These are phyloP conservation scores for Temnothorax unifasciatus DNA, from an alignment of 2,888 invertebrate species.

Conservation along the genomic window DNA sequence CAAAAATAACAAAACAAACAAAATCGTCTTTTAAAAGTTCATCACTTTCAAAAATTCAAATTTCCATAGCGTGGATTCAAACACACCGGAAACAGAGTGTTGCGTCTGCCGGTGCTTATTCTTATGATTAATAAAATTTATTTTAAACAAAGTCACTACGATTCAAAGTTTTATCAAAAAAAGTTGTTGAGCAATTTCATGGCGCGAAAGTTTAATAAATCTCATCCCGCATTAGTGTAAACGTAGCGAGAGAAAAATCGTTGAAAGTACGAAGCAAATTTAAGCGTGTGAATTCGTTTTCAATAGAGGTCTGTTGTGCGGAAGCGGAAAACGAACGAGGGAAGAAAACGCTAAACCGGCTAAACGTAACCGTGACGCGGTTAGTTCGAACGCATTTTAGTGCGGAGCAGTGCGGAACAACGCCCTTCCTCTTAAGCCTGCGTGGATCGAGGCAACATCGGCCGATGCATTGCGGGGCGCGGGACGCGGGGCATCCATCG, in stretches of 20 bases:
- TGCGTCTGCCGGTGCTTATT: no score
- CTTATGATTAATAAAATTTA: no score
- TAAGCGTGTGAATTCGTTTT: background rate
- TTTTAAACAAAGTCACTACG: background rate
- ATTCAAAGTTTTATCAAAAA: background rate
- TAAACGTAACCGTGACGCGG: background rate
- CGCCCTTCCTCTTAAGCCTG: background rate
- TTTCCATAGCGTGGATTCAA: no score
- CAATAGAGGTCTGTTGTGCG: background rate
- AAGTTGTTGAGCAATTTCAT: background rate
- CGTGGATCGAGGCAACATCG: background rate
- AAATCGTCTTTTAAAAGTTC: no score
- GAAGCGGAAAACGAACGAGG: background rate
- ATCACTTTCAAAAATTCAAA: no score
- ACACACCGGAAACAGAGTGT: no score
- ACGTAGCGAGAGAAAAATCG: background rate
- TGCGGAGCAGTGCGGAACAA: background rate
- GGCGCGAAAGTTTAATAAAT: background rate
- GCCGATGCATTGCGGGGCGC: background rate
- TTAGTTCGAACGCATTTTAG: background rate
- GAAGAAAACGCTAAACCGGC: background rate
- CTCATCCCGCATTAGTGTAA: background rate
- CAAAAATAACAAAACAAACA: no score
- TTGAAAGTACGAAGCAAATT: background rate
- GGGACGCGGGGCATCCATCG: constrained; percentile 4